Percentiles rank a stretch among this genome's conserved stretches.
phyloP scores from a whole-genome alignment of 2,113 vertebrate genomes.

The Bothrops jararaca region DNA sequence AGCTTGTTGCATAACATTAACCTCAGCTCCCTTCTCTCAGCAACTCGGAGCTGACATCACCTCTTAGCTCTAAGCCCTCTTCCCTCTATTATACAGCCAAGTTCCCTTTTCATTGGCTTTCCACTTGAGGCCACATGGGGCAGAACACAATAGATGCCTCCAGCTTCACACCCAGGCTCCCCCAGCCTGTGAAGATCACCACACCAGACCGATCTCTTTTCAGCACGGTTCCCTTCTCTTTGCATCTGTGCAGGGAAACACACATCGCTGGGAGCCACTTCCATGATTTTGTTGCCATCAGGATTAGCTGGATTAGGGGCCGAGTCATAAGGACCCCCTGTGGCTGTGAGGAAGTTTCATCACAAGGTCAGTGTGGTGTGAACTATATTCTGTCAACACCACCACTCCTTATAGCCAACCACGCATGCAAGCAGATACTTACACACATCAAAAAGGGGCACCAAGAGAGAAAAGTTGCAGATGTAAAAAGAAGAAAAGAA shows the following conservation, averaged over 20 bases:
- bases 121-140: conserved; percentile 55
- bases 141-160: conserved; percentile 42
- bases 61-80: conserved; percentile 54
- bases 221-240: conserved; percentile 47
- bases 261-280: conserved; percentile 72
- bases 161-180: conserved; percentile 49
- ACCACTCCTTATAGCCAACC: conserved; percentile 59
- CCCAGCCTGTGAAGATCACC: conserved; percentile 37
- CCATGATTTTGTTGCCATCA: conserved; percentile 77
- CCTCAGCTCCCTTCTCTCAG: conserved; percentile 72
- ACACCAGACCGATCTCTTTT: conserved; percentile 41
- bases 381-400: conserved; percentile 77
- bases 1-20: conserved; percentile 79
- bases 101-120: conserved; percentile 64
- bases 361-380: conserved; percentile 76
- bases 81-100: conserved; percentile 59
- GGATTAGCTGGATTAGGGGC: conserved; percentile 83
- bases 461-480: conserved; percentile 31
- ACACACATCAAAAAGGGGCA: conserved; percentile 33
- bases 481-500: conserved; percentile 29
- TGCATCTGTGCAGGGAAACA: conserved; percentile 65
- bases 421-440: conserved; percentile 5
- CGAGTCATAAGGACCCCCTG: conserved; percentile 80
- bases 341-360: conserved; percentile 77
- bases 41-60: conserved; percentile 62